These are phyloP conservation scores for Lepidonotus clava DNA, from an alignment of 2,888 invertebrate species.

Conservation along the genomic window DNA sequence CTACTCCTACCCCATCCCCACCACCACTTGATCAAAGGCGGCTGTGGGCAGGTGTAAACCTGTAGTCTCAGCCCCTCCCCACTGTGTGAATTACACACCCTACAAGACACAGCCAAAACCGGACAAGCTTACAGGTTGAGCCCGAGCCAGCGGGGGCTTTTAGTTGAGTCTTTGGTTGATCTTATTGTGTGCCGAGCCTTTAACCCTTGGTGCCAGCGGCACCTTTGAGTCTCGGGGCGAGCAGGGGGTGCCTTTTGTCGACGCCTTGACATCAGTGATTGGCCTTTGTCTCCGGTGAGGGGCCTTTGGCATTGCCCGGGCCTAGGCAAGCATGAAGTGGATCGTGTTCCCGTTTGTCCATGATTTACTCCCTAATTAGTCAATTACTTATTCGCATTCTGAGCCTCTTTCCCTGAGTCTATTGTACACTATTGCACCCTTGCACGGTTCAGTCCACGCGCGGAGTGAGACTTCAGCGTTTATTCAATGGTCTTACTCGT, in stretches of 20 bases:
- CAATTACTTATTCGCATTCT: constrained; percentile 49
- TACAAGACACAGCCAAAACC: constrained; percentile 3
- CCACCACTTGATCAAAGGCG: neutral
- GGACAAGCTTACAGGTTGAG: neutral
- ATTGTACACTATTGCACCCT: neutral
- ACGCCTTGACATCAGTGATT: constrained; percentile 43
- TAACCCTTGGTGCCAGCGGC: constrained; percentile 2
- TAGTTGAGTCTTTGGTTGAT: constrained; percentile 13
- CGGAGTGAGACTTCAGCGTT: neutral
- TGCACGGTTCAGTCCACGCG: neutral
- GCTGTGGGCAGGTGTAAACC: no score
- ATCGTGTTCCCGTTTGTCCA: constrained; percentile 37
- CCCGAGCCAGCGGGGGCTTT: constrained; percentile 19
- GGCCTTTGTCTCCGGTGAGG: constrained; percentile 22
- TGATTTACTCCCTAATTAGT: constrained; percentile 52
- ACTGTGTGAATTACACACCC: no score
- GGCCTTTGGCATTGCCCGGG: constrained; percentile 19
- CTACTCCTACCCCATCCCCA: neutral
- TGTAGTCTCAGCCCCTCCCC: no score
- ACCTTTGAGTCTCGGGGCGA: constrained; percentile 26
- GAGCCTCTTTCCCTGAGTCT: constrained; percentile 11
- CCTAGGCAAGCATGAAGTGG: neutral
- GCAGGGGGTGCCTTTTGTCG: neutral
- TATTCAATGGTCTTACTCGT: neutral
- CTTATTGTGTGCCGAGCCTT: constrained; percentile 36